Base-by-base conservation (phyloP, 2,888 invertebrate genomes). In the Sarcophaga variegata region DNA sequence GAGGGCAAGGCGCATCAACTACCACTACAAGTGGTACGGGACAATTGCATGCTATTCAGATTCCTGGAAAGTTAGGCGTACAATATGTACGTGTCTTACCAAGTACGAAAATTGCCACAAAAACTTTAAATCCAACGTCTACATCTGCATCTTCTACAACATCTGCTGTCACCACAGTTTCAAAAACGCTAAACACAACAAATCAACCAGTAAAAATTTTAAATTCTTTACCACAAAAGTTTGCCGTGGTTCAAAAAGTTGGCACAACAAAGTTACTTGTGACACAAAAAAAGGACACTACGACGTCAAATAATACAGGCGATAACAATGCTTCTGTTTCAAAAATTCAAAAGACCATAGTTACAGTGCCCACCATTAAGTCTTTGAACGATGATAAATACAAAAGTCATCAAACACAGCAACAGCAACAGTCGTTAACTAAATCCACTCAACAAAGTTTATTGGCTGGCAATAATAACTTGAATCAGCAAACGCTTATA, bases 11-110 rank as follows among this genome's bases (percentile, higher is more conserved):
- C 27, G 20, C 76, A 25, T 27, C 69, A 10, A 59, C 84, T 8
- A 49, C 86, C 11, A 27, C 83, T n/a, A 37, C 37, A 37, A 64
- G 62, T 4, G 63, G 87, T 20, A 75, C 88, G 47, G 89, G 89
- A 1, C 88, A 90, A 54, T 54, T 93, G 47, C 93, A 93, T 81
- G 89, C 93, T 0, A 90, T 93, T 69, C 92, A 93, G 86, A 83
- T 93, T 49, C 88, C 92, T 0, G 93, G 93, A 59, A 92, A 94
- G 76, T 79, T 89, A 85, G 93, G 93, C 3, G 94, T 96, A 85
- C 96, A 96, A 90, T 96, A 96, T 91, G 95, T 96, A n/a, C 95
- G 96, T 88, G 94, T 96, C 63, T 94, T 96, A 22, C 94, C 94
- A 81, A 94, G 94, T 64, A 90, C 94, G 25, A 92, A 85, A 54